phyloP scores from a whole-genome alignment of 2,797 vertebrate genomes.

The Mormyrus hasselquistii region DNA sequence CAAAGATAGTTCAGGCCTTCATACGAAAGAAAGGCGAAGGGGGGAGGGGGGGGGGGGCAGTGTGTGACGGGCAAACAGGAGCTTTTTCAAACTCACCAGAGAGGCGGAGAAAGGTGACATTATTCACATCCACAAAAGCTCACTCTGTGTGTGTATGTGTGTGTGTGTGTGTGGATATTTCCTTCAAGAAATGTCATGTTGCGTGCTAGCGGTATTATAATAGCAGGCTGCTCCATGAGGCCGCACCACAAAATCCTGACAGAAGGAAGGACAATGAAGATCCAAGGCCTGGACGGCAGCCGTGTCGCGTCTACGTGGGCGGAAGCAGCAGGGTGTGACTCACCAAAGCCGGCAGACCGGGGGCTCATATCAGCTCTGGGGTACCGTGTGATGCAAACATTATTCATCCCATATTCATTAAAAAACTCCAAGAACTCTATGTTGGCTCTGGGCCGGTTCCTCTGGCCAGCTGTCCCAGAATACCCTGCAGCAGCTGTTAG shows the following conservation, averaged over 20 bases:
- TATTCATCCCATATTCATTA: not conserved
- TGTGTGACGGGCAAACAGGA: not conserved
- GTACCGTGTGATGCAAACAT: not conserved
- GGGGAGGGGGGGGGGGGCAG: not conserved
- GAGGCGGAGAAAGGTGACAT: not conserved
- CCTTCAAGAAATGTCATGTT: slow-evolving; percentile 1
- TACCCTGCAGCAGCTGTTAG: not conserved
- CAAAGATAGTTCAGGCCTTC: not conserved
- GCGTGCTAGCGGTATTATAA: not conserved
- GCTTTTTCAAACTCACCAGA: slow-evolving; percentile 7
- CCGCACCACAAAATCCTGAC: not conserved
- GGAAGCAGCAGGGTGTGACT: slow-evolving; percentile 5
- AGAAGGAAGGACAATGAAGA: not conserved
- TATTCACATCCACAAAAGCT: not conserved
- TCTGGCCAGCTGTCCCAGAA: not conserved
- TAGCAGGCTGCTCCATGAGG: not conserved
- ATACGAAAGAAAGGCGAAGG: not conserved
- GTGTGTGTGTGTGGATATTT: not conserved
- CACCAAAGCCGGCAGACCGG: not conserved
- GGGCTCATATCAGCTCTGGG: not conserved
- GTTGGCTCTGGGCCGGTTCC: not conserved
- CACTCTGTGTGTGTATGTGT: not conserved
- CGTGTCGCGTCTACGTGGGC: not conserved
- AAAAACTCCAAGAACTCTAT: not conserved
- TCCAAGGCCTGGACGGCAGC: not conserved